Percentiles rank a stretch among this genome's conserved stretches.
Evolutionary conservation across 2,888 invertebrate genomes (phyloP).

Genomic region (Lissonota sp.): DNA sequence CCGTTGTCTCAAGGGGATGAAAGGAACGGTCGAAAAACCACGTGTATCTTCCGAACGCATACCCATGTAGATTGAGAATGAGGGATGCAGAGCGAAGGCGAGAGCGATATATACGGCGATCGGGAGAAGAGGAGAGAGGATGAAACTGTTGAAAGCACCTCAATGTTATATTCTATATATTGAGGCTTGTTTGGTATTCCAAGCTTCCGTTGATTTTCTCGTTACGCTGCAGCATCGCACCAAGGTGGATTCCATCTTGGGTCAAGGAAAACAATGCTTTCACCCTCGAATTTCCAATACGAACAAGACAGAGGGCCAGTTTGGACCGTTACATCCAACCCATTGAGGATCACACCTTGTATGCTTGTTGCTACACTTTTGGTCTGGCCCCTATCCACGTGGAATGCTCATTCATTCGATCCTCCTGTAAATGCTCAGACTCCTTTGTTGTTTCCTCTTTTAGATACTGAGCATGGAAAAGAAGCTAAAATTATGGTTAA

Average conservation of each 20-base stretch:
- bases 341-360: too few species aligned
- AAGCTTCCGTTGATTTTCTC: conserved; percentile 44
- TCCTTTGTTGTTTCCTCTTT: too few species aligned
- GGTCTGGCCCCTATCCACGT: too few species aligned
- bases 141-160: conserved; percentile 17
- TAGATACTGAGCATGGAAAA: too few species aligned
- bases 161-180: background rate
- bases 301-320: too few species aligned
- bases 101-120: background rate
- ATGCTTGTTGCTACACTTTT: too few species aligned
- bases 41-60: background rate
- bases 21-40: conserved; percentile 12
- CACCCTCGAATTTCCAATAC: too few species aligned
- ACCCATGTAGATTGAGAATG: background rate
- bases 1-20: conserved; percentile 25
- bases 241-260: background rate
- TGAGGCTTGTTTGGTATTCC: conserved; percentile 44
- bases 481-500: too few species aligned
- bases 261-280: conserved; percentile 35
- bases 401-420: too few species aligned
- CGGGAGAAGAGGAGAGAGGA: background rate
- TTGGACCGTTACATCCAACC: too few species aligned
- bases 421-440: too few species aligned
- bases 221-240: background rate
- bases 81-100: background rate